Percentiles rank a stretch among this genome's conserved stretches.
Conservation (phyloP, 2,113 vertebrate genomes). For the Hippocampus zosterae region DNA sequence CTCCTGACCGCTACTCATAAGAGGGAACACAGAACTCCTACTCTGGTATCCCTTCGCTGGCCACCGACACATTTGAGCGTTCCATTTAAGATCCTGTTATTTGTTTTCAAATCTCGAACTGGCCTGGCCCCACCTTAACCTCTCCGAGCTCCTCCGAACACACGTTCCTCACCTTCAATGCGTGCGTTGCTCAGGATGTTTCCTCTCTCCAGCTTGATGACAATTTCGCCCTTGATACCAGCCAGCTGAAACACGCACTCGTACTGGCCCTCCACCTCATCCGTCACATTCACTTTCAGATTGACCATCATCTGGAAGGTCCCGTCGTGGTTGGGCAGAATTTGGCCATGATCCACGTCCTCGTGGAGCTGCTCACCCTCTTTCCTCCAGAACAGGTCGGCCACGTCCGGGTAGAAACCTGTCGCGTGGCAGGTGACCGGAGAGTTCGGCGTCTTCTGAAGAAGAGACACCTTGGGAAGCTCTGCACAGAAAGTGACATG, state of each 20-base stretch:
- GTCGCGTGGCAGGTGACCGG: constrained; percentile 32
- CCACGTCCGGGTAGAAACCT: constrained; percentile 38
- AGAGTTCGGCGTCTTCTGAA: constrained; percentile 44
- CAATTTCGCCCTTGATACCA: not conserved
- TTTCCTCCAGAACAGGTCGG: constrained; percentile 32
- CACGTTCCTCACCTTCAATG: no score
- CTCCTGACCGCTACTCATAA: no score
- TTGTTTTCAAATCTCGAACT: no score
- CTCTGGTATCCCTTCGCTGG: no score
- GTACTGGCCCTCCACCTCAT: constrained; percentile 15
- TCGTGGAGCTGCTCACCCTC: constrained; percentile 30
- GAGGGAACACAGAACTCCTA: no score
- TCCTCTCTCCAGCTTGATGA: no score
- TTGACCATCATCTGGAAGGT: constrained; percentile 19
- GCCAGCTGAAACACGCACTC: constrained; percentile 30
- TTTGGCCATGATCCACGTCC: constrained; percentile 27
- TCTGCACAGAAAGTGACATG: not conserved
- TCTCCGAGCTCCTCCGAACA: no score
- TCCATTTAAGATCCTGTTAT: no score
- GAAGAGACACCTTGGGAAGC: constrained; percentile 2
- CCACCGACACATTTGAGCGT: no score
- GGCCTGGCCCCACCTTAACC: no score
- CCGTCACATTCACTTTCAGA: constrained; percentile 7
- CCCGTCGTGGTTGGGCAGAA: constrained; percentile 35
- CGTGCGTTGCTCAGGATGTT: no score